Percentiles rank a stretch among this genome's conserved stretches.
phyloP scores from a whole-genome alignment of 1,140 invertebrate species.

The Babylonia areolata region DNA sequence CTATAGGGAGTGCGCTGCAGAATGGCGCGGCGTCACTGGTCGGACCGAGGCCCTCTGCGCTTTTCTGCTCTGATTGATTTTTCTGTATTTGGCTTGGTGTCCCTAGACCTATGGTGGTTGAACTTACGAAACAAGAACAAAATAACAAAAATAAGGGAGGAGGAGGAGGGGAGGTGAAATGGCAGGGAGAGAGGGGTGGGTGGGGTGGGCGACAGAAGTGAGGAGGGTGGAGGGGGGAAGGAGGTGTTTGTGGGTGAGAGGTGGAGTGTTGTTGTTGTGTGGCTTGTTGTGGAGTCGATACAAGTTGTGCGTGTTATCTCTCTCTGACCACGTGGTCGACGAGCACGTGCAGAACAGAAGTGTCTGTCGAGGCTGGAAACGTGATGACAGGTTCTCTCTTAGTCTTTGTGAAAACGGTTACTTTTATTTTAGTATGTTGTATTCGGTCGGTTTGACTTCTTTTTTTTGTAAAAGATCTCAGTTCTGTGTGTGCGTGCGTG shows the following conservation, averaged over 20 bases:
- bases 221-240: too few relatives aligned
- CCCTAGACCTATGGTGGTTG: constrained; percentile 34
- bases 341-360: too few relatives aligned
- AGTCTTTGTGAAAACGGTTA: too few relatives aligned
- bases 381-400: too few relatives aligned
- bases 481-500: too few relatives aligned
- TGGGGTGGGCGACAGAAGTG: not conserved
- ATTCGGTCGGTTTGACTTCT: too few relatives aligned
- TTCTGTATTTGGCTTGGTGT: constrained; percentile 38
- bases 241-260: too few relatives aligned
- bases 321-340: too few relatives aligned
- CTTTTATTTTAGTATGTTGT: too few relatives aligned
- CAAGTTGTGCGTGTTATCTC: too few relatives aligned
- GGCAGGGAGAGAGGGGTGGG: not conserved
- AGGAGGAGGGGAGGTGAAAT: not conserved
- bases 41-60: not conserved
- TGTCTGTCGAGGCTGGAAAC: too few relatives aligned
- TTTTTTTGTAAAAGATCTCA: too few relatives aligned
- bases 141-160: not conserved
- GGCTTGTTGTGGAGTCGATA: not conserved
- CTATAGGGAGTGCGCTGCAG: not conserved
- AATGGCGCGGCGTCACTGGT: not conserved
- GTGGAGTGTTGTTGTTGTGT: not conserved
- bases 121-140: constrained; percentile 28
- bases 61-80: constrained; percentile 28